These are phyloP conservation scores for Epinephelus fuscoguttatus DNA, from an alignment of 2,113 vertebrate genomes.

Conservation along the genomic window DNA sequence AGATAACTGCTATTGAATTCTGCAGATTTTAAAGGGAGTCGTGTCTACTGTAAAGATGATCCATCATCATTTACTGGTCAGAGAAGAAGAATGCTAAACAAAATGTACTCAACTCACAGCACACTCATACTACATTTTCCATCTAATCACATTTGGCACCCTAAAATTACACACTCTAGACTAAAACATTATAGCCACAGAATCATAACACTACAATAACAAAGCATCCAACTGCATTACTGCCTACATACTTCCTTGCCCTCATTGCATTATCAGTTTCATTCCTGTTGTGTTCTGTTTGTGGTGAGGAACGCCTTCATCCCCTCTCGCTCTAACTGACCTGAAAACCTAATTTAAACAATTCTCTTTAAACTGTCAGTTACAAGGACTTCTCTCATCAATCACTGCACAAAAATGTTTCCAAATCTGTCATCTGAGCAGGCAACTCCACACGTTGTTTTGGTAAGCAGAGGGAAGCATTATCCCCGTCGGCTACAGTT, in stretches of 20 bases:
- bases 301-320: neutral
- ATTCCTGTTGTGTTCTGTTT: neutral
- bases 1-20: neutral
- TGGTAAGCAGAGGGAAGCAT: neutral
- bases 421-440: neutral
- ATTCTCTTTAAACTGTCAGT: neutral
- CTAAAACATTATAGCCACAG: neutral
- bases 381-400: neutral
- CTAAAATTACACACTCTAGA: neutral
- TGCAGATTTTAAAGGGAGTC: neutral
- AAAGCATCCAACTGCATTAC: neutral
- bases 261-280: neutral
- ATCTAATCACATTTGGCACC: neutral
- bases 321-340: neutral
- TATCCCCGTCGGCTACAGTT: neutral
- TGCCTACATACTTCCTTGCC: neutral
- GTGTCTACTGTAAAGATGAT: neutral
- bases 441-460: constrained; percentile 12
- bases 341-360: constrained; percentile 5
- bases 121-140: neutral
- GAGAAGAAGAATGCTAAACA: neutral
- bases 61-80: neutral
- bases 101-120: neutral
- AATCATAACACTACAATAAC: neutral
- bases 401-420: neutral